Base-by-base conservation (phyloP, 2,888 invertebrate species). In the Crematogaster levior region DNA sequence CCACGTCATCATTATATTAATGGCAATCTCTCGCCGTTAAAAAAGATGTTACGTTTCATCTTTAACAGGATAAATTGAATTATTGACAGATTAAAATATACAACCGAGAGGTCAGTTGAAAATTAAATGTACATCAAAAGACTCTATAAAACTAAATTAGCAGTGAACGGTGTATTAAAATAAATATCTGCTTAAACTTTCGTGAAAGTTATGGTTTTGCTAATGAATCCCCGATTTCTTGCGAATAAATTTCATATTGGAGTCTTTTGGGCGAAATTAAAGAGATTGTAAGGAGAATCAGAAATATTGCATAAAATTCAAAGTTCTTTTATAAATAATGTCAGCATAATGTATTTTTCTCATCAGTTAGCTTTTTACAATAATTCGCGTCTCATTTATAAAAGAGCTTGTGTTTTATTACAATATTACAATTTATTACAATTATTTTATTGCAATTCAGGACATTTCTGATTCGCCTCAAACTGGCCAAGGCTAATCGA, bases 1-100 rank as follows among this genome's bases (percentile, higher is more conserved):
- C 40, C 77, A 30, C 40, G 40, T 66, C 40, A 63, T 74, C 48
- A 51, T 65, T 66, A 77, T 30, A 77, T 65, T 77, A 65, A 77
- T 53, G 40, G 37, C 12, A 43, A 40, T 12, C 15, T 68, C 34
- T n/a, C 46, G 12, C 6, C 12, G 9, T 34, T 48, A 65, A 75
- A 74, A 53, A 65, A 75, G 51, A 51, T 37, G 21, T 46, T 48
- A 24, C 27, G 15, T 51, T 51, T 63, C 48, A n/a, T n/a, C 15
- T n/a, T n/a, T n/a, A n/a, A n/a, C 7, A 40, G 40, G 1, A 63
- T 24, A 63, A 30, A 65, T 65, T n/a, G 27, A 65, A 65, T 40
- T 40, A 37, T 4, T 40, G 15, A 63, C 51, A 37, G n/a, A 53
- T 75, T 30, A 37, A 63, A 27, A n/a, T 51, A n/a, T 34, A 9